Evolutionary conservation across 2,797 vertebrate genomes (phyloP), one percentile per base, ranked within the genome.

Genomic region (Phataginus tricuspis): DNA sequence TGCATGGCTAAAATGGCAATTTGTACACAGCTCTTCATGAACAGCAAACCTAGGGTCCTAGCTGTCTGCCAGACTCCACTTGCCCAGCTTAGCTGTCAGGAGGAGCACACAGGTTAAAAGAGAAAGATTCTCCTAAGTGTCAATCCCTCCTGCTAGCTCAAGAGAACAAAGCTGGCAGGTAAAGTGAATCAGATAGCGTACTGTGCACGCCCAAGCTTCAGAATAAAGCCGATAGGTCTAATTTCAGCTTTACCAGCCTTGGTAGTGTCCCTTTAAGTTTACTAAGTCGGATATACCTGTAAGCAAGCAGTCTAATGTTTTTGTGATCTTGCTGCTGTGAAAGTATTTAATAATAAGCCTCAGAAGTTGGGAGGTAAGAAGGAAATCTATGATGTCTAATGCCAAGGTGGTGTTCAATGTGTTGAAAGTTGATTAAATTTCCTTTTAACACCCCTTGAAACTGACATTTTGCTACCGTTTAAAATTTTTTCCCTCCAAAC

Each of bases 311-410:
- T 71, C 69, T 57, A 96, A 95, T 95, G 87, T 93, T 96, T 96
- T 94, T 97, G 96, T 95, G 96, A 96, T 97, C 97, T 95, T 55
- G 91, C 95, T 96, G 89, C 97, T 97, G 34, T 93, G 91, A 96
- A 97, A 97, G 97, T 94, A 96, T 98, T 97, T 97, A 97, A 96
- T 97, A 97, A 95, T 97, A 98, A 98, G 97, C 97, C 94, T 97
- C 92, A 92, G 96, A 98, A 97, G 97, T 97, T 97, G 84, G 97
- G 91, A 96, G 77, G 97, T 97, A 95, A 97, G 96, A 97, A 96
- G 86, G 92, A 97, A 98, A 98, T 97, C 97, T 96, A 91, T 96
- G 96, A 94, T 96, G 96, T 93, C 94, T 97, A 97, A 97, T 97
- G 97, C 97, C 96, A 97, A 96, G 97, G 97, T 96, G 92, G 77